Percentiles rank a stretch among this genome's conserved stretches.
phyloP scores from a whole-genome alignment of 2,888 invertebrate species.

The Ophion obscuratus region DNA sequence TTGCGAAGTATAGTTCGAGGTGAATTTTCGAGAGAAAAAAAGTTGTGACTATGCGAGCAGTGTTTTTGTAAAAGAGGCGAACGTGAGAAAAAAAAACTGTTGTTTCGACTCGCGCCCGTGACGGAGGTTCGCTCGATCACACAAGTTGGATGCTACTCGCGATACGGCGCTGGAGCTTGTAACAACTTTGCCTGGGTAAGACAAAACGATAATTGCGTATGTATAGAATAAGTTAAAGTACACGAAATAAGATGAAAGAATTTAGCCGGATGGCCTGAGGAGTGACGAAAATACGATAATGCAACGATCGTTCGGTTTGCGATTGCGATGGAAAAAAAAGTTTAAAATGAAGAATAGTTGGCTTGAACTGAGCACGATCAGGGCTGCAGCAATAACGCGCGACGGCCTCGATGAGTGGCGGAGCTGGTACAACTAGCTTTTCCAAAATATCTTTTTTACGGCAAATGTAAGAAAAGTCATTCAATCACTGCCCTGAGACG shows the following conservation, averaged over 20 bases:
- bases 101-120: conserved; percentile 25
- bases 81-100: conserved; percentile 46
- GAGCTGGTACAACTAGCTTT: background rate
- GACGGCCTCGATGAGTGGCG: conserved; percentile 21
- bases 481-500: background rate
- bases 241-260: no score
- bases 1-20: background rate
- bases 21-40: conserved; percentile 17
- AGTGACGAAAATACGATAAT: background rate
- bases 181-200: conserved; percentile 67
- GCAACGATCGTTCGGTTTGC: no score
- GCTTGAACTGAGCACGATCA: conserved; percentile 52
- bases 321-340: no score
- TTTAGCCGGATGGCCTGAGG: no score
- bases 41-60: conserved; percentile 42
- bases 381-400: conserved; percentile 55
- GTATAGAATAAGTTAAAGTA: background rate
- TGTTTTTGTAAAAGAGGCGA: conserved; percentile 21
- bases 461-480: background rate
- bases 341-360: background rate
- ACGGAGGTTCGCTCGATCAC: conserved; percentile 61
- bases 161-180: conserved; percentile 47
- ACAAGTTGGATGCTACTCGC: conserved; percentile 67
- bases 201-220: background rate
- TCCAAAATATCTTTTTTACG: background rate